Base-by-base conservation (phyloP, 2,113 vertebrate genomes). In the Papio anubis region DNA sequence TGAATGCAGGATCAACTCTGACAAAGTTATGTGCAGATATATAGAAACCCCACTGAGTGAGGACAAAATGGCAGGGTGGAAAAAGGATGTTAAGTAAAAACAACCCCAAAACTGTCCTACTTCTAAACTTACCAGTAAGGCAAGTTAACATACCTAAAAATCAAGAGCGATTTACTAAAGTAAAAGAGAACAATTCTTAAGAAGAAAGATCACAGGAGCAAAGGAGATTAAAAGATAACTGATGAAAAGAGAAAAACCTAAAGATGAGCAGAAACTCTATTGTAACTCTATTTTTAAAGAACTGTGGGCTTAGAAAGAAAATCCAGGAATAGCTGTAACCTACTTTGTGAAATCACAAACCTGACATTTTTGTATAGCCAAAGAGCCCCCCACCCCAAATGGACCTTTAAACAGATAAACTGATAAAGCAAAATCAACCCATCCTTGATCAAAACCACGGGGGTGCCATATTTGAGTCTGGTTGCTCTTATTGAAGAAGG, bases 311-410 rank as follows among this genome's bases (percentile, higher is more conserved):
- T 97, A 48, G 72, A 94, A 97, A 97, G 97, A 91, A 96, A 93
- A 94, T 92, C 91, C 93, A 96, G 89, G 95, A 98, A 98, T 98
- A 98, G 96, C 93, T 96, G 16, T 98, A 97, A 98, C 97, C 97
- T 97, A 98, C 96, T 98, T 97, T 95, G 86, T 96, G 78, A 98
- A 97, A 98, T 93, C 90, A 97, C 43, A 97, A 96, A 96, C 59
- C 88, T 97, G 93, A 95, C 68, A 95, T 90, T 94, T 79, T 92
- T 98, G 57, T 96, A 94, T 83, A 97, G 93, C 52, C 78, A 94
- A 92, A 96, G 82, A 88, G 52, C 48, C 48, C 70, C 72, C 76
- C 23, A 32, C 66, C 76, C 27, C n/a, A 57, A 92, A 97, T 93
- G 95, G 90, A 93, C 89, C 88, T 93, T 95, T 88, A 94, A 93